These are phyloP conservation scores for Darevskia nairensis DNA, from an alignment of 2,797 vertebrate genomes.

Conservation along the genomic window DNA sequence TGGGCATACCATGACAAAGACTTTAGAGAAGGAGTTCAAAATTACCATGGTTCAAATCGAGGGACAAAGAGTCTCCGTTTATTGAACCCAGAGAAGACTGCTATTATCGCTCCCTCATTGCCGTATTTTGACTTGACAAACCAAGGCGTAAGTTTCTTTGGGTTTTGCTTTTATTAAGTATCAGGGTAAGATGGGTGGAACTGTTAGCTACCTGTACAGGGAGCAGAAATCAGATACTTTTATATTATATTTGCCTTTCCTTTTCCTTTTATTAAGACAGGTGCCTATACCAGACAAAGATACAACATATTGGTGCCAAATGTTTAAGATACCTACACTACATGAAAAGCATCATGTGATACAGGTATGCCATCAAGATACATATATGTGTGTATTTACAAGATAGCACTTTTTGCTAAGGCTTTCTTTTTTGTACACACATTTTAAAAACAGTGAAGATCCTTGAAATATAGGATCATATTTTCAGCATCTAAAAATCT, in stretches of 20 bases:
- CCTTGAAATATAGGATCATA: slow-evolving; percentile 27
- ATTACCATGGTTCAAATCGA: slow-evolving; percentile 84
- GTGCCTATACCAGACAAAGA: slow-evolving; percentile 87
- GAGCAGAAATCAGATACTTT: slow-evolving; percentile 43
- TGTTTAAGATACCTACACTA: slow-evolving; percentile 86
- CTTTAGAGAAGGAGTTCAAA: slow-evolving; percentile 78
- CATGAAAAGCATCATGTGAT: slow-evolving; percentile 86
- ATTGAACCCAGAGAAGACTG: slow-evolving; percentile 81
- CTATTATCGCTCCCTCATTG: slow-evolving; percentile 61
- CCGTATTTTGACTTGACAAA: slow-evolving; percentile 82
- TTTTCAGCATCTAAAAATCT: slow-evolving; percentile 30
- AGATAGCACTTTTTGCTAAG: neutral
- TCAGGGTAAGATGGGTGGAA: neutral
- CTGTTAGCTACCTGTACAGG: neutral
- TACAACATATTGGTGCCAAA: slow-evolving; percentile 91
- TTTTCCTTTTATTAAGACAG: slow-evolving; percentile 83
- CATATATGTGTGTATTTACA: neutral
- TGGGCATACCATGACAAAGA: slow-evolving; percentile 88
- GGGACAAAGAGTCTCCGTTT: slow-evolving; percentile 86
- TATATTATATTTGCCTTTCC: slow-evolving; percentile 44
- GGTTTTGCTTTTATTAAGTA: slow-evolving; percentile 28
- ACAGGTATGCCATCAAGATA: slow-evolving; percentile 79
- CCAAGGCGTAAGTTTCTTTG: slow-evolving; percentile 82
- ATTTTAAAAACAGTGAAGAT: neutral
- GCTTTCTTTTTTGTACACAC: slow-evolving; percentile 1